A percentile compares a stretch with the other conserved stretches of the same genome.
Conservation (phyloP, 2,797 vertebrate genomes). For the Percopsis omiscomaycus region DNA sequence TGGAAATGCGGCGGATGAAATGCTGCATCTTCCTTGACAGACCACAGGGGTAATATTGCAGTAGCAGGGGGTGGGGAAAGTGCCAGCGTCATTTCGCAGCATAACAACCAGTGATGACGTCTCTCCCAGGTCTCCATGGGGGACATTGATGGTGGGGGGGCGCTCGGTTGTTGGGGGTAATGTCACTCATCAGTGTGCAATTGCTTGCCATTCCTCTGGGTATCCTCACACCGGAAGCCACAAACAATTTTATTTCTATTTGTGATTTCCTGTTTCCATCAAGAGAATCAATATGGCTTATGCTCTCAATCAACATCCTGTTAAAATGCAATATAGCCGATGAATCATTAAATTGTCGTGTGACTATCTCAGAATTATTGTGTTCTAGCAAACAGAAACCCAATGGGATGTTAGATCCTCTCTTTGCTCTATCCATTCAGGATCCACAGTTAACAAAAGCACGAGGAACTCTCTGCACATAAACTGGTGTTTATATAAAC, state of each 20-base stretch:
- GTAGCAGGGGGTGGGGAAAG: constrained; percentile 51
- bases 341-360: constrained; percentile 81
- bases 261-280: constrained; percentile 85
- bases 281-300: constrained; percentile 82
- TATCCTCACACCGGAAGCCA: constrained; percentile 79
- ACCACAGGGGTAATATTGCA: constrained; percentile 75
- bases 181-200: constrained; percentile 79
- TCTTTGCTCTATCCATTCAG: constrained; percentile 67
- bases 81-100: constrained; percentile 80
- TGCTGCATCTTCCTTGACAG: constrained; percentile 73
- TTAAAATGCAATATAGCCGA: constrained; percentile 78
- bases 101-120: constrained; percentile 84
- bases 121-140: constrained; percentile 81
- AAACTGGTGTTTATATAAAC: too few species aligned
- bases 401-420: constrained; percentile 68
- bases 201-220: constrained; percentile 76
- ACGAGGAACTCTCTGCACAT: not conserved
- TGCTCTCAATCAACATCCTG: constrained; percentile 82
- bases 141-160: constrained; percentile 58
- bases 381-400: constrained; percentile 68
- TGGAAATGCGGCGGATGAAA: constrained; percentile 76
- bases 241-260: constrained; percentile 83
- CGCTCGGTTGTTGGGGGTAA: constrained; percentile 72
- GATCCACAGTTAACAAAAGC: constrained; percentile 17
- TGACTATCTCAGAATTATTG: constrained; percentile 67